These are phyloP conservation scores for Anabas testudineus DNA, from an alignment of 2,797 vertebrate genomes.

Conservation along the genomic window DNA sequence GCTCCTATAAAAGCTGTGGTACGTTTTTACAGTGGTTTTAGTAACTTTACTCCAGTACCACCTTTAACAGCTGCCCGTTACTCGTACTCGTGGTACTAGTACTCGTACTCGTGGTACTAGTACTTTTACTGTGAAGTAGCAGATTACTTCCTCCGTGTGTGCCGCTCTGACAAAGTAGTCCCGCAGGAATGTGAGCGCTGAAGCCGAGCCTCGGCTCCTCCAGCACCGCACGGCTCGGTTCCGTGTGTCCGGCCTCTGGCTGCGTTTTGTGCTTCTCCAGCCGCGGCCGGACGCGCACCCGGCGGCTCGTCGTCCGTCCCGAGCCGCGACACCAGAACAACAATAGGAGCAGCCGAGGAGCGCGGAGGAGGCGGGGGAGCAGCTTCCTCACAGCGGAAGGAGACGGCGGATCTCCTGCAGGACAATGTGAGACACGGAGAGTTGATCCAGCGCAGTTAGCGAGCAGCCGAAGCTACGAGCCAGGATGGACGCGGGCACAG, in stretches of 20 bases:
- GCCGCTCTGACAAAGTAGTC: conserved; percentile 76
- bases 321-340: conserved; percentile 63
- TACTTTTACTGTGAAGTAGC: neutral
- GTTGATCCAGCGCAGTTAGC: conserved; percentile 47
- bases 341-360: conserved; percentile 68
- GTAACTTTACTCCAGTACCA: too few species aligned
- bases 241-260: neutral
- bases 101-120: neutral
- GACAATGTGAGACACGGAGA: conserved; percentile 79
- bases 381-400: conserved; percentile 83
- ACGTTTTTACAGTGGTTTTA: too few species aligned
- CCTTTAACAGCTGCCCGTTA: too few species aligned
- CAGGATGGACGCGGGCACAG: conserved; percentile 67
- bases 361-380: conserved; percentile 58
- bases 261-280: conserved; percentile 1
- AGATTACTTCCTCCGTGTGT: neutral
- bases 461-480: conserved; percentile 13
- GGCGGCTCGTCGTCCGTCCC: conserved; percentile 14
- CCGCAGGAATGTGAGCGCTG: conserved; percentile 67
- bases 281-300: neutral
- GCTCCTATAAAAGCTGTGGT: too few species aligned
- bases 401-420: conserved; percentile 81
- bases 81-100: too few species aligned
- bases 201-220: conserved; percentile 25
- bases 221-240: neutral